Evolutionary conservation across 2,113 vertebrate genomes (phyloP).

Genomic region (Oreochromis niloticus): DNA sequence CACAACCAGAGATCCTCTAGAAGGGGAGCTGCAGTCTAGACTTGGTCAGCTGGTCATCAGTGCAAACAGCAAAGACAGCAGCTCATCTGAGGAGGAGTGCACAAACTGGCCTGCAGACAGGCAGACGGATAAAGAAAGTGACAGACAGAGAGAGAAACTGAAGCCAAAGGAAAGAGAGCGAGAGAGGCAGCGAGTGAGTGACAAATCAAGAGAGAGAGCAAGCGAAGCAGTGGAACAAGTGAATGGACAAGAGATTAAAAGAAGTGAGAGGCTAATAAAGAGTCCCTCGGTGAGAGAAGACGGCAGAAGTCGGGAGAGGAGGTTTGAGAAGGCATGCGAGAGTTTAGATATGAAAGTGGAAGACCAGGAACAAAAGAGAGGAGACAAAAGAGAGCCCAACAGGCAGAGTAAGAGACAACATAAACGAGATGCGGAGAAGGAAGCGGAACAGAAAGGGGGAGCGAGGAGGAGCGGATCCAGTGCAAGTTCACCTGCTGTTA

Average conservation of each 20-base stretch:
- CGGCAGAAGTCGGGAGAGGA: neutral
- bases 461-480: constrained; percentile 72
- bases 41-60: constrained; percentile 75
- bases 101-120: constrained; percentile 50
- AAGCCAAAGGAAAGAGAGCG: constrained; percentile 16
- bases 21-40: constrained; percentile 75
- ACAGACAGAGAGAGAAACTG: constrained; percentile 12
- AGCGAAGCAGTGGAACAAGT: constrained; percentile 10
- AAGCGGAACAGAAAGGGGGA: constrained; percentile 3
- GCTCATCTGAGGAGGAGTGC: constrained; percentile 79
- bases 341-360: constrained; percentile 20
- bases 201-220: constrained; percentile 9
- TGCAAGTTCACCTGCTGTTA: constrained; percentile 41
- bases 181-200: constrained; percentile 39
- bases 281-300: constrained; percentile 17
- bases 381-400: constrained; percentile 20
- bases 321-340: constrained; percentile 10
- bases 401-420: constrained; percentile 65
- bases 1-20: constrained; percentile 40
- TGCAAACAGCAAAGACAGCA: constrained; percentile 75
- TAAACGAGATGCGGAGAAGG: constrained; percentile 48
- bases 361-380: constrained; percentile 23
- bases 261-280: constrained; percentile 19
- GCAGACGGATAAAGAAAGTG: constrained; percentile 58
- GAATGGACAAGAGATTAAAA: constrained; percentile 34